Base-by-base conservation (phyloP, 2,113 vertebrate species). In the Campylomormyrus numenius region DNA sequence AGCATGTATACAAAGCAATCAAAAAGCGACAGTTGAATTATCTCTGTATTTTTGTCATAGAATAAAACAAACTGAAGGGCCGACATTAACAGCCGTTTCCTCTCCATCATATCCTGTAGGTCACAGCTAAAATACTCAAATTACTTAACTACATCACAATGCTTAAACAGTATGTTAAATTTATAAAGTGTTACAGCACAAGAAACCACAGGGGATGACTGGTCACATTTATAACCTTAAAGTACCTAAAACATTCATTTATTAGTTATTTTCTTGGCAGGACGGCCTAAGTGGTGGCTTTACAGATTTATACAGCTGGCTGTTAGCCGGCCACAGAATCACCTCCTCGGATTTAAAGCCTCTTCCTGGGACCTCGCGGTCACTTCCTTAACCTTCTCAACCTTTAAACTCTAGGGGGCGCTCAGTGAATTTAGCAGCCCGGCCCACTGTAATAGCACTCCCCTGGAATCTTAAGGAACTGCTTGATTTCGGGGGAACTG, bases 331-430 rank as follows among this genome's bases (percentile, higher is more conserved):
- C 21, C 39, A 46, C 45, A 85, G 19, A 46, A 39, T 80, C 74
- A 80, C 45, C 83, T 85, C 83, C 17, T 24, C 48, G 10, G 83
- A 85, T 48, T 85, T n/a, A 48, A 85, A 85, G 45, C 45, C 39
- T 46, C 83, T 48, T 85, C 45, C 45, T 45, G 42, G 83, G 45
- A 85, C 83, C 83, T 85, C 24, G 21, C 46, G 83, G 83, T 24
- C 39, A 85, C 42, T 85, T 46, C 83, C 83, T 85, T 85, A 85
- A 85, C 83, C 83, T 85, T 85, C 7, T 85, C 39, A n/a, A 85
- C 83, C 46, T 85, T 85, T 85, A 85, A 46, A 85, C 83, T 85
- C 83, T 85, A 85, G 83, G 45, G 83, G 83, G 83, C 83, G 46
- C 42, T 85, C 39, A 21, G 45, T 85, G 83, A 85, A 46, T 9